Conservation (phyloP, 2,797 vertebrate genomes). For the Neomorphus geoffroyi region DNA sequence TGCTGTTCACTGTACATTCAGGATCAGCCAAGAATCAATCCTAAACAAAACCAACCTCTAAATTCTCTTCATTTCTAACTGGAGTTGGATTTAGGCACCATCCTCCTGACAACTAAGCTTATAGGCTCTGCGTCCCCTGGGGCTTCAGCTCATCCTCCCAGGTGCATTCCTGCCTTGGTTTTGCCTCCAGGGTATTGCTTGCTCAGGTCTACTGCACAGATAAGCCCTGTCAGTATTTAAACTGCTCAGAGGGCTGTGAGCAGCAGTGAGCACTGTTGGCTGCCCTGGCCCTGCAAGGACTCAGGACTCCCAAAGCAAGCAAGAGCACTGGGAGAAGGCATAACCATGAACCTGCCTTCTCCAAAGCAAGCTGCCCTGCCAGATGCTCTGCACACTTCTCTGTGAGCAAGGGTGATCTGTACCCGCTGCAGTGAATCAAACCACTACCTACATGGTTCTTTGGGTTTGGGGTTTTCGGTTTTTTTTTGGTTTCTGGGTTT, state of each 20-base stretch:
- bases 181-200: not conserved
- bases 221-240: not conserved
- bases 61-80: not conserved
- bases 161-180: not conserved
- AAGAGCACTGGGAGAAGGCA: not conserved
- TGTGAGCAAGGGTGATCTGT: not conserved
- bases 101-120: not conserved
- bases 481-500: not conserved
- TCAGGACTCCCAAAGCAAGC: not conserved
- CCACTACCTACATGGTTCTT: not conserved
- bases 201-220: not conserved
- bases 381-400: not conserved
- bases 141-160: not conserved
- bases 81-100: not conserved
- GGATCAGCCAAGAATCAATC: not conserved
- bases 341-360: not conserved
- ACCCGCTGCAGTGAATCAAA: not conserved
- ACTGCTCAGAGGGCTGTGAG: not conserved
- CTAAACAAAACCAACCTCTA: not conserved
- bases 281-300: not conserved
- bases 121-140: not conserved
- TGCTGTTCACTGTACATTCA: not conserved
- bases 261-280: not conserved
- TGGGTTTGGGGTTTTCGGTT: too few relatives aligned
- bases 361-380: not conserved